Base-by-base conservation (phyloP, 2,797 vertebrate genomes). In the Lacerta viridis region DNA sequence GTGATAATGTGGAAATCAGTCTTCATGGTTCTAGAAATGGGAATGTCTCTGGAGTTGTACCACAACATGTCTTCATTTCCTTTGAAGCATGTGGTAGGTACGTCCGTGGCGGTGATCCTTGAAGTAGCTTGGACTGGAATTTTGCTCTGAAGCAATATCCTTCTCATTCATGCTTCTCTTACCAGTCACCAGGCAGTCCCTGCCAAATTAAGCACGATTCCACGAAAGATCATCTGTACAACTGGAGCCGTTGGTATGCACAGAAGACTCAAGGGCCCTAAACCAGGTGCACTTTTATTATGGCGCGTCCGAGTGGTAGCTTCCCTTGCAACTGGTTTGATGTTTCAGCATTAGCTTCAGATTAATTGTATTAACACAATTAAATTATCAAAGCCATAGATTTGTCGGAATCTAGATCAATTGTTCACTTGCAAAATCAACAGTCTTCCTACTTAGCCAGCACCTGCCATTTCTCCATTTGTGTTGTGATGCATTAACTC, bases 171-270 rank as follows among this genome's bases (percentile, higher is more conserved):
- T 61, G 5, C 8, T 50, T 7, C 3, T 81, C 55, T 64, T 87
- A 25, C 39, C 86, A 80, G 74, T 84, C 87, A 20, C 36, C 84
- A 97, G 97, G 95, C 69, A 91, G 93, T 71, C 92, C 92, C 1
- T 97, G 97, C 78, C 90, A 93, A 76, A 90, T 96, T 68, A 96
- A 89, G 82, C 76, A 88, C 0, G 5, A 96, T 96, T 90, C 95
- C 96, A 3, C 55, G 5, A 87, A 92, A 94, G 92, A 97, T 97
- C 68, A 87, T 84, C 18, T 97, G 97, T 5, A 95, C 89, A 88
- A 97, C 95, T 0, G 88, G 90, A 18, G 80, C 95, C 7, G 90
- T 74, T 0, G 84, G 83, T 0, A 13, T 80, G 10, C 69, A 3
- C 23, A 80, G 50, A 17, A 93, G 81, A 3, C 84, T 94, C 27